A percentile compares a stretch with the other conserved stretches of the same genome.
These are phyloP conservation scores for Actinemys pallida DNA, from an alignment of 2,113 vertebrate species.

Conservation along the genomic window DNA sequence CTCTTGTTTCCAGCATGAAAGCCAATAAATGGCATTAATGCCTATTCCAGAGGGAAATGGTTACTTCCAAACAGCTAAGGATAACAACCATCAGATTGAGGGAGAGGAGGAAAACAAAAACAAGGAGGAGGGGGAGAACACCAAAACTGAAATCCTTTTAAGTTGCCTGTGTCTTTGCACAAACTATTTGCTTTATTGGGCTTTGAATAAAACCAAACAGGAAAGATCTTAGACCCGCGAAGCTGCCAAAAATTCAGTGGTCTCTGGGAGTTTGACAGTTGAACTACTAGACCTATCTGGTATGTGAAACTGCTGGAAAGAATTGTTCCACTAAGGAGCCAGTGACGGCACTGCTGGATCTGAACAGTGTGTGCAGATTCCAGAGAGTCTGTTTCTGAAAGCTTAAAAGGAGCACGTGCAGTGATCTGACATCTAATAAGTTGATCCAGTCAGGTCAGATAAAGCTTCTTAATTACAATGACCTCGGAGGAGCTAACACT, in stretches of 20 bases:
- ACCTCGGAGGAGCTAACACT: background rate
- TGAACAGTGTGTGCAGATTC: slow-evolving; percentile 13
- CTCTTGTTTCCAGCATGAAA: slow-evolving; percentile 1
- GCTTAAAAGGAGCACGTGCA: slow-evolving; percentile 7
- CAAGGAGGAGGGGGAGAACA: background rate
- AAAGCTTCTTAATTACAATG: slow-evolving; percentile 6
- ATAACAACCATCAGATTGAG: background rate
- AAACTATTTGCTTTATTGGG: slow-evolving; percentile 41
- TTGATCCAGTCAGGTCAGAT: slow-evolving; percentile 22
- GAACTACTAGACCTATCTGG: slow-evolving; percentile 55
- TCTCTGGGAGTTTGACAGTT: slow-evolving; percentile 61
- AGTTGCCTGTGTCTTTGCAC: slow-evolving; percentile 46
- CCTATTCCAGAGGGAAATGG: slow-evolving; percentile 38
- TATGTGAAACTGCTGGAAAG: slow-evolving; percentile 65
- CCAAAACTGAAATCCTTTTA: slow-evolving; percentile 21
- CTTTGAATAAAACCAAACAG: slow-evolving; percentile 75
- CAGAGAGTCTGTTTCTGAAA: background rate
- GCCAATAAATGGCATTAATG: background rate
- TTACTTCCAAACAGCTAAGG: slow-evolving; percentile 27
- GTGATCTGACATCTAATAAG: background rate
- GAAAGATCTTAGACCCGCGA: slow-evolving; percentile 73
- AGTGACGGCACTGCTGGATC: slow-evolving; percentile 21
- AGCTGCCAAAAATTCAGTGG: slow-evolving; percentile 76
- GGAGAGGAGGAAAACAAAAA: slow-evolving; percentile 10
- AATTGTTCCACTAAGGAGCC: slow-evolving; percentile 44